These are phyloP conservation scores for Mormoops blainvillei DNA, from an alignment of 2,113 vertebrate genomes.

Conservation along the genomic window DNA sequence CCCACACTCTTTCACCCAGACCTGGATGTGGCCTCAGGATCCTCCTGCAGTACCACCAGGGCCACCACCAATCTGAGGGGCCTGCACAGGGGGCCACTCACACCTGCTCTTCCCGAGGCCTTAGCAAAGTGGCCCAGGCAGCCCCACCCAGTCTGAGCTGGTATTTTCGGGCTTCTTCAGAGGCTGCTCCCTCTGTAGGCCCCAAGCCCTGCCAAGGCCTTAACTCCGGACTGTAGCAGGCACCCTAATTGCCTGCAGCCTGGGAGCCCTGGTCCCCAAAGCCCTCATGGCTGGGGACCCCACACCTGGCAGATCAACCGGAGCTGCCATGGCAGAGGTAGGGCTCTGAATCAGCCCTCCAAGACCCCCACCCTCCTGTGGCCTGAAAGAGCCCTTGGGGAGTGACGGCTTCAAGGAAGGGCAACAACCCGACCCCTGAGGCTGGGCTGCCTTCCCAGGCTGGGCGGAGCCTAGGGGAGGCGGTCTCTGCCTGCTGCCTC, in stretches of 20 bases:
- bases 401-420: not conserved
- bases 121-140: not conserved
- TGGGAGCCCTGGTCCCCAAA: not conserved
- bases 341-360: not conserved
- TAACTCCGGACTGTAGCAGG: not conserved
- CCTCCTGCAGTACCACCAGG: not conserved
- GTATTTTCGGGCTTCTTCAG: not conserved
- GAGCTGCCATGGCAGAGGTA: fast-evolving
- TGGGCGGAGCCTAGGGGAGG: not conserved
- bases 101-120: not conserved
- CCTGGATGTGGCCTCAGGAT: not conserved
- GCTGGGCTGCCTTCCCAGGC: fast-evolving
- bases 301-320: too few species aligned
- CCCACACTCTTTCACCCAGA: not conserved
- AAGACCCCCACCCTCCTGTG: not conserved
- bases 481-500: not conserved
- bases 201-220: too few species aligned
- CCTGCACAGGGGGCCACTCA: not conserved
- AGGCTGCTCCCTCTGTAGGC: not conserved
- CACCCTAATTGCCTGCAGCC: not conserved
- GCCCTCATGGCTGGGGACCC: not conserved
- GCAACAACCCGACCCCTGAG: fast-evolving
- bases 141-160: not conserved
- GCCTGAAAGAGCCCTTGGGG: not conserved
- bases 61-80: not conserved